Percentiles rank a stretch among this genome's conserved stretches.
Conservation (phyloP, 2,113 vertebrate genomes). For the Cyanistes caeruleus region DNA sequence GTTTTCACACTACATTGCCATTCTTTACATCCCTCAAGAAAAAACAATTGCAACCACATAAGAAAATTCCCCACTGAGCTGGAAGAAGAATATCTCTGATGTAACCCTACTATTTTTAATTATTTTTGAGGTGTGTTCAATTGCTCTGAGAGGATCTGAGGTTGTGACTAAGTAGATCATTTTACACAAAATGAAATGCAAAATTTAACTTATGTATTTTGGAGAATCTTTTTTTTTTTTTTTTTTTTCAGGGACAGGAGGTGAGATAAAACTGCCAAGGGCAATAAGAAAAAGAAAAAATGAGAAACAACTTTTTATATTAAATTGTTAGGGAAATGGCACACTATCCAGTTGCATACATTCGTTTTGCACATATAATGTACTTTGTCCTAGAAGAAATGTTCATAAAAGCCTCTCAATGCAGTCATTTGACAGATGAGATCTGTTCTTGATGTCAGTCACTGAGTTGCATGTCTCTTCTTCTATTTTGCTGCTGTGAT, state of each 20-base stretch:
- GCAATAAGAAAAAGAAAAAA: background rate
- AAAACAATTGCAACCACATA: background rate
- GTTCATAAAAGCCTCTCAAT: constrained; percentile 26
- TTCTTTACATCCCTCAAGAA: background rate
- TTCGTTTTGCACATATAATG: background rate
- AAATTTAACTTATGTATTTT: background rate
- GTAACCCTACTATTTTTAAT: background rate
- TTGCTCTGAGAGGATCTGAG: background rate
- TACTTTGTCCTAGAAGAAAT: background rate
- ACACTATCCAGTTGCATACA: background rate
- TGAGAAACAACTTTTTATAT: background rate
- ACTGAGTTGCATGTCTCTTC: background rate
- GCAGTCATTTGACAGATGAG: constrained; percentile 44
- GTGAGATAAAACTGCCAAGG: background rate
- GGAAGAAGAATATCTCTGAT: background rate
- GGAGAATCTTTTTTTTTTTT: background rate
- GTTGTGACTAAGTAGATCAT: background rate
- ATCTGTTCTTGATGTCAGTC: constrained; percentile 43
- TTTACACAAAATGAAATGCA: background rate
- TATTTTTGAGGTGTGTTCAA: background rate
- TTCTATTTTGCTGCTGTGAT: background rate
- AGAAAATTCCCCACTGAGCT: background rate
- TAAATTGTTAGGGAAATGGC: background rate
- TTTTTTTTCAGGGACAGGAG: background rate
- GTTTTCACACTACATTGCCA: background rate